Percentiles rank a stretch among this genome's conserved stretches.
These are phyloP conservation scores for Calameuta idolon DNA, from an alignment of 2,888 invertebrate species.

Conservation along the genomic window DNA sequence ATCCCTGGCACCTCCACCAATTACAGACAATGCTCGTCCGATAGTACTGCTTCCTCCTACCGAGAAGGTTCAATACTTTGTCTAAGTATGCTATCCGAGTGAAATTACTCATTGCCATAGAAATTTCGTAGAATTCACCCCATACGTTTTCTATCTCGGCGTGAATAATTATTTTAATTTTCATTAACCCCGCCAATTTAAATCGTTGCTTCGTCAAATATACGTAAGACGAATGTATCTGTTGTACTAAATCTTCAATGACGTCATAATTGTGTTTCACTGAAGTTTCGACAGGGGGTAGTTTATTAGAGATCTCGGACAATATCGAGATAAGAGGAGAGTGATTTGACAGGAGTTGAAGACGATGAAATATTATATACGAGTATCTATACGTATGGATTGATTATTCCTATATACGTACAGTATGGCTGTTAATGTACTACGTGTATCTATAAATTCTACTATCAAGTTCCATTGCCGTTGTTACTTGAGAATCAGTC, in stretches of 20 bases:
- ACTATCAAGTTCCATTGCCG: background rate
- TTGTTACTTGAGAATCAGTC: constrained; percentile 19
- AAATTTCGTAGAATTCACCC: background rate
- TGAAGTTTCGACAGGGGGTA: background rate
- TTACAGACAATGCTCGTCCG: constrained; percentile 7
- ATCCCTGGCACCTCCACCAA: constrained; percentile 31
- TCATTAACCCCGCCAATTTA: background rate
- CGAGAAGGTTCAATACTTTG: background rate
- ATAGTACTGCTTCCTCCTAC: background rate
- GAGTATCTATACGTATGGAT: background rate
- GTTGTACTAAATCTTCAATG: background rate
- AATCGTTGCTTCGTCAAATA: background rate
- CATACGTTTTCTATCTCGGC: background rate
- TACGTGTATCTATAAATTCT: background rate
- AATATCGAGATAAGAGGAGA: background rate
- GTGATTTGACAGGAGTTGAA: background rate
- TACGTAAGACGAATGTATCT: background rate
- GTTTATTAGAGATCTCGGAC: background rate
- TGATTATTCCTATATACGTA: background rate
- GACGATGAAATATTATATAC: background rate
- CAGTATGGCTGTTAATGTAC: background rate
- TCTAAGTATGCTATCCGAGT: background rate
- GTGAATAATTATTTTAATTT: background rate
- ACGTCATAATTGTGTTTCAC: too few species aligned
- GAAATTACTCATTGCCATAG: background rate